Conservation (phyloP, 2,888 invertebrate genomes). For the Sinotaia quadrata region DNA sequence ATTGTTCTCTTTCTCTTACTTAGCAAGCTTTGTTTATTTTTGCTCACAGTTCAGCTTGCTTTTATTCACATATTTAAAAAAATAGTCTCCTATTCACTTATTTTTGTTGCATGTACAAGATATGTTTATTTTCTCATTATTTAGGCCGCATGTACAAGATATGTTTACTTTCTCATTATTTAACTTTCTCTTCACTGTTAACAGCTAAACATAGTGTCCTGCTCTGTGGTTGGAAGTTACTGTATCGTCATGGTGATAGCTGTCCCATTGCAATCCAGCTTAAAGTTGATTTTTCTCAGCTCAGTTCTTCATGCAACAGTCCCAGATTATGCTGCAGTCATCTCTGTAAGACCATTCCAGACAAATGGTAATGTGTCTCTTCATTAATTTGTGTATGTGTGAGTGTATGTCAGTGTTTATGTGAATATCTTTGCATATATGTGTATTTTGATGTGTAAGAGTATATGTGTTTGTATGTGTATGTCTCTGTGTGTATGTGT, state of each 20-base stretch:
- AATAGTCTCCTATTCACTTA: background rate
- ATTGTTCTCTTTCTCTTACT: too few relatives aligned
- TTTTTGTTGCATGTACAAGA: conserved; percentile 4
- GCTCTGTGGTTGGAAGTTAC: conserved; percentile 79
- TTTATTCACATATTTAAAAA: background rate
- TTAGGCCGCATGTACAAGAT: background rate
- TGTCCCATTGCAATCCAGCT: conserved; percentile 78
- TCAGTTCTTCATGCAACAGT: conserved; percentile 78
- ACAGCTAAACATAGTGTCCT: conserved; percentile 78
- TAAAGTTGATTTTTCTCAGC: conserved; percentile 82
- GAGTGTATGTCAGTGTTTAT: background rate
- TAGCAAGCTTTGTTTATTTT: too few relatives aligned
- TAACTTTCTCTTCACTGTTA: too few relatives aligned
- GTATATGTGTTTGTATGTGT: background rate
- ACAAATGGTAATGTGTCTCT: conserved; percentile 43
- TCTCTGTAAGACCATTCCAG: conserved; percentile 46
- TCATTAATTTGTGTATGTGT: background rate
- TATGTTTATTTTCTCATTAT: background rate
- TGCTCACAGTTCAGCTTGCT: too few relatives aligned
- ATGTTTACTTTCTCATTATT: background rate
- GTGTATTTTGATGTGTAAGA: conserved; percentile 15
- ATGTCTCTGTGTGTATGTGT: background rate
- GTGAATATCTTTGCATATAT: background rate
- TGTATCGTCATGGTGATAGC: conserved; percentile 78
- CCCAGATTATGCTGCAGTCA: conserved; percentile 54